A percentile compares a stretch with the other conserved stretches of the same genome.
Evolutionary conservation across 2,888 invertebrate species (phyloP).

Genomic region (Pasiphila rectangulata): DNA sequence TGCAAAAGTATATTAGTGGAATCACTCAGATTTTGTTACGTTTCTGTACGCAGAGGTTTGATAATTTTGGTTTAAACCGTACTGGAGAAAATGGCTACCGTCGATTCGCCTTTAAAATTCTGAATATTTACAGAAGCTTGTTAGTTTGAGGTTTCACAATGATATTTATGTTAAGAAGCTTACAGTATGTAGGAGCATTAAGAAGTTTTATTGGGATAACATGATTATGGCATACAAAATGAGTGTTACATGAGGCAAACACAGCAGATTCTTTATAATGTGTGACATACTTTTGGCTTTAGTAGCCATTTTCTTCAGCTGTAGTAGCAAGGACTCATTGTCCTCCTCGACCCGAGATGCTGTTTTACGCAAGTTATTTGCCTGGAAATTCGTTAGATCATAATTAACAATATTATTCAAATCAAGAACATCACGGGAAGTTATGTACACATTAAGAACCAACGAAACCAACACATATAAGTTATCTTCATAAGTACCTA

Average conservation of each 20-base stretch:
- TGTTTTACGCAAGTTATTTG: conserved; percentile 92
- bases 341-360: conserved; percentile 96
- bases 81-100: conserved; percentile 81
- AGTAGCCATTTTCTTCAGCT: conserved; percentile 97
- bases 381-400: conserved; percentile 83
- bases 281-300: conserved; percentile 88
- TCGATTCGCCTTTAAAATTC: conserved; percentile 56
- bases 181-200: conserved; percentile 8
- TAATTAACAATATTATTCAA: conserved; percentile 43
- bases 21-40: conserved; percentile 36
- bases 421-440: conserved; percentile 22
- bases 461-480: conserved; percentile 46
- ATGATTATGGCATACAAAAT: conserved; percentile 37
- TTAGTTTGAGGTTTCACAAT: conserved; percentile 49
- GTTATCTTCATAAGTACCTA: conserved; percentile 66
- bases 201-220: conserved; percentile 15
- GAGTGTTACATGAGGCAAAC: conserved; percentile 53
- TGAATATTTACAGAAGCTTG: conserved; percentile 55
- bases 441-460: conserved; percentile 39
- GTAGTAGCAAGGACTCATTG: conserved; percentile 96
- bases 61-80: conserved; percentile 36
- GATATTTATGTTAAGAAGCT: conserved; percentile 21
- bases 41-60: conserved; percentile 41
- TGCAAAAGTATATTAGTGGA: conserved; percentile 33
- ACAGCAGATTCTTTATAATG: conserved; percentile 61